Percentiles rank a stretch among this genome's conserved stretches.
phyloP scores from a whole-genome alignment of 2,888 invertebrate species.

The Erebia ligea region DNA sequence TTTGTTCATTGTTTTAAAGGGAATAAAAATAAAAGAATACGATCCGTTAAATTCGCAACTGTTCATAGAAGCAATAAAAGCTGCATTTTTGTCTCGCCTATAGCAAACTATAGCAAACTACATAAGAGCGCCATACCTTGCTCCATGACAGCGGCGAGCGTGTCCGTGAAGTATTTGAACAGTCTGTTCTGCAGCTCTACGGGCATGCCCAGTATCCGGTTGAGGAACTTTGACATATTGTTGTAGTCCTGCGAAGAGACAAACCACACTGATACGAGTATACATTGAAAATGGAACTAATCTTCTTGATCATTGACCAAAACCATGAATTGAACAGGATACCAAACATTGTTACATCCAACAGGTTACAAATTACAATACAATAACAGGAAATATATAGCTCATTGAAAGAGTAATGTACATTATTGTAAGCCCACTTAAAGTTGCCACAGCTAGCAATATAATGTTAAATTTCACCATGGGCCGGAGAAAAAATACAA shows the following conservation, averaged over 20 bases:
- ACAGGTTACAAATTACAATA: too few relatives aligned
- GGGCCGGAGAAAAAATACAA: too few relatives aligned
- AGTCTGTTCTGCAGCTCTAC: slow-evolving; percentile 98
- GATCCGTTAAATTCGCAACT: too few relatives aligned
- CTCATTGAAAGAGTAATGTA: too few relatives aligned
- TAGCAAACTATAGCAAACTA: neutral
- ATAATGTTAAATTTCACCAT: too few relatives aligned
- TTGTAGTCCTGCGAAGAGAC: slow-evolving; percentile 88
- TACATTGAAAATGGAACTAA: neutral
- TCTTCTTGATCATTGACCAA: neutral
- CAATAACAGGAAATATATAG: too few relatives aligned
- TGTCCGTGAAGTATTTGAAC: slow-evolving; percentile 99
- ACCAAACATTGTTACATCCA: neutral
- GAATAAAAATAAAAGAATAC: too few relatives aligned
- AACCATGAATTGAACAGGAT: neutral
- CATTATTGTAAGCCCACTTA: too few relatives aligned
- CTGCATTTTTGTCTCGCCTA: too few relatives aligned
- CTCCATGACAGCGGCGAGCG: slow-evolving; percentile 94
- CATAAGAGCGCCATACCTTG: slow-evolving; percentile 84
- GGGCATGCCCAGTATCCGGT: slow-evolving; percentile 98
- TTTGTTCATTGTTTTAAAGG: too few relatives aligned
- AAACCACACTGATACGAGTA: neutral
- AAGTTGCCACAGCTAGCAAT: too few relatives aligned
- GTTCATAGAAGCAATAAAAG: too few relatives aligned
- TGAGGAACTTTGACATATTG: slow-evolving; percentile 99